Evolutionary conservation across 2,888 invertebrate genomes (phyloP), one percentile per base, ranked within the genome.

Genomic region (Drosophila yooni): DNA sequence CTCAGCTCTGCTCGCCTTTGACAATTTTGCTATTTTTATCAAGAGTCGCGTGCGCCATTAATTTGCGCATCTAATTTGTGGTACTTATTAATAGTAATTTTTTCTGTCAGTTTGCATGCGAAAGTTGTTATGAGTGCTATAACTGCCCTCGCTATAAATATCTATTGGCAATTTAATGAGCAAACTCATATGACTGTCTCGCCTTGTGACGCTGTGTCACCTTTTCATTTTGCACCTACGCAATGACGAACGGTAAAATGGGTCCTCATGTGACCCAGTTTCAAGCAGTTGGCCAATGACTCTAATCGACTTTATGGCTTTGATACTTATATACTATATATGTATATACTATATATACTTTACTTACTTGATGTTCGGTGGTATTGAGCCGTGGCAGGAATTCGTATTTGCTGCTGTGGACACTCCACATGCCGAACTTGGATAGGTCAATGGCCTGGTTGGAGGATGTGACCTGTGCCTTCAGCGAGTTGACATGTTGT

Each of bases 341-440:
- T 10, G 10, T n/a, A 21, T 40, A 40, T n/a, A n/a, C 31, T n/a
- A 43, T 43, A 43, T 15, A 40, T 40, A 40, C 0, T 46, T 6
- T 33, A 74, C 82, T 79, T 56, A 82, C 82, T 50, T 65, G 33
- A 3, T 48, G 1, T 0, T 2, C 40, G 7, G 27, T 83, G 18
- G 18, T 34, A 21, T 81, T 84, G 6, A 91, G 61, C 4, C 76
- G 61, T 0, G 92, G 90, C 76, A 92, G 68, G 72, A 91, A 92
- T 5, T 65, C 71, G 54, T 92, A 92, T 10, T 81, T 71, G 36
- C 58, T 70, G 13, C 79, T 84, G 36, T 78, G 70, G 11, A 76
- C 60, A 5, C 61, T 54, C 85, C 88, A 91, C 1, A 54, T 59
- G 6, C 18, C 34, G n/a, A 48, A 36, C 27, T 79, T 46, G 3